These are phyloP conservation scores for Pogonus chalceus DNA, from an alignment of 1,140 invertebrate species.

Conservation along the genomic window DNA sequence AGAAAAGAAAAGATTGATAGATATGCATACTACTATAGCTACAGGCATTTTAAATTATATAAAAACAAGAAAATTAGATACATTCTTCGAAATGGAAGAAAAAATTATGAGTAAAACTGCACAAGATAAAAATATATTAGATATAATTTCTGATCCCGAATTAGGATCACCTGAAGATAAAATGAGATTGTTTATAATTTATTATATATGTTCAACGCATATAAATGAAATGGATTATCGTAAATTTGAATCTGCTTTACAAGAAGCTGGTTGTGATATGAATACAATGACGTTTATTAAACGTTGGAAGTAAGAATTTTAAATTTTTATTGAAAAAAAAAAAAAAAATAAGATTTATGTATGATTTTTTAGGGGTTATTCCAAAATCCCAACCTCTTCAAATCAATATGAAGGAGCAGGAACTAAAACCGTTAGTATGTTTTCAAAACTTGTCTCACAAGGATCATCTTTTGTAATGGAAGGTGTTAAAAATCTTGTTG, in stretches of 20 bases:
- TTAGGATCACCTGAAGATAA: slow-evolving; percentile 87
- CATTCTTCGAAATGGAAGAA: slow-evolving; percentile 95
- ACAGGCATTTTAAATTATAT: slow-evolving; percentile 88
- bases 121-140: slow-evolving; percentile 63
- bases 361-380: slow-evolving; percentile 54
- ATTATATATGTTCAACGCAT: slow-evolving; percentile 74
- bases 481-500: slow-evolving; percentile 97
- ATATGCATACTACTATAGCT: slow-evolving; percentile 97
- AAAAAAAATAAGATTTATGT: slow-evolving; percentile 12
- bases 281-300: slow-evolving; percentile 76
- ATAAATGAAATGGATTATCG: slow-evolving; percentile 75
- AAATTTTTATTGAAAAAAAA: background rate
- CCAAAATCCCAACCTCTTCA: slow-evolving; percentile 62
- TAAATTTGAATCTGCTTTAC: slow-evolving; percentile 68
- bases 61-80: slow-evolving; percentile 84
- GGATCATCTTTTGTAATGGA: slow-evolving; percentile 99
- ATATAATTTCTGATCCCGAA: slow-evolving; percentile 75
- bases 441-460: slow-evolving; percentile 93
- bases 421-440: slow-evolving; percentile 95
- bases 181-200: slow-evolving; percentile 89
- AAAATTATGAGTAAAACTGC: slow-evolving; percentile 86
- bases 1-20: slow-evolving; percentile 94
- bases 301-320: slow-evolving; percentile 67
- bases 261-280: slow-evolving; percentile 75
- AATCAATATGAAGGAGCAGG: slow-evolving; percentile 85